These are phyloP conservation scores for Mythimna ferrago DNA, from an alignment of 2,888 invertebrate species.

Conservation along the genomic window DNA sequence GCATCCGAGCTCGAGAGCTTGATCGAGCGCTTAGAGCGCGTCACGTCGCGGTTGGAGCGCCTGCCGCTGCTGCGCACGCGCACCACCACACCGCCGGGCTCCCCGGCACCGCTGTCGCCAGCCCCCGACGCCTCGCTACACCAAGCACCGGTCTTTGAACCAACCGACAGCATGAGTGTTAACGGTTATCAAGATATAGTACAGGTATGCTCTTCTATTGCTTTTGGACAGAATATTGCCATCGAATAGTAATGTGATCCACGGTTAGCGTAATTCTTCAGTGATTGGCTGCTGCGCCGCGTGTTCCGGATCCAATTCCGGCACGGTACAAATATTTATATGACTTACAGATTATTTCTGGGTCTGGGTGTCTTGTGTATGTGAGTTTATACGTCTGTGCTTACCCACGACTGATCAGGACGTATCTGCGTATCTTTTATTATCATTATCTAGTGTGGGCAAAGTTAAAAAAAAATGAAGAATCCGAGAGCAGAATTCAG, in stretches of 20 bases:
- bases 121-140: slow-evolving; percentile 71
- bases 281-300: too few species aligned
- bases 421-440: too few species aligned
- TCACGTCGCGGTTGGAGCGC: slow-evolving; percentile 93
- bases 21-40: slow-evolving; percentile 94
- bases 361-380: too few species aligned
- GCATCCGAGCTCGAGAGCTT: slow-evolving; percentile 92
- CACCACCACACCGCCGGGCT: slow-evolving; percentile 76
- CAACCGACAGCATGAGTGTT: slow-evolving; percentile 92
- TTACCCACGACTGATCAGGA: too few species aligned
- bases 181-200: slow-evolving; percentile 94
- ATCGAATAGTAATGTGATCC: too few species aligned
- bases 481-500: not conserved
- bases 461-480: too few species aligned
- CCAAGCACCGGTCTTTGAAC: slow-evolving; percentile 65
- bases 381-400: too few species aligned
- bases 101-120: slow-evolving; percentile 78
- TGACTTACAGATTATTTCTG: too few species aligned
- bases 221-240: not conserved
- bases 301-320: too few species aligned
- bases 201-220: slow-evolving; percentile 73
- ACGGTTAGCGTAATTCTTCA: too few species aligned
- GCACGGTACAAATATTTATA: too few species aligned
- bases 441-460: too few species aligned
- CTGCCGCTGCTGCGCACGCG: slow-evolving; percentile 80